Conservation (phyloP, 2,113 vertebrate species). For the Proteles cristata region DNA sequence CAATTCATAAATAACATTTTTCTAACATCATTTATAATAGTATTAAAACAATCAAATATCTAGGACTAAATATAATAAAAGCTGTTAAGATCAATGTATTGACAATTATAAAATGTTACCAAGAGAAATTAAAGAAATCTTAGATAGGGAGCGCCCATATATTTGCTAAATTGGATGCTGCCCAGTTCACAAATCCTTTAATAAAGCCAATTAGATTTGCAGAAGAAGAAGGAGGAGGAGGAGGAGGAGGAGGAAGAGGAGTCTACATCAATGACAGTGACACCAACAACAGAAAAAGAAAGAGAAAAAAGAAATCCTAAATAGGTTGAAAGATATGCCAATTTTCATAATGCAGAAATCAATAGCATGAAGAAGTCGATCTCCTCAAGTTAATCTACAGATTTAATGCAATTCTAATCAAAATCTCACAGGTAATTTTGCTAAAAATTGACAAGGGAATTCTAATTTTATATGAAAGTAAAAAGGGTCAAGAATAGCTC, state of each 20-base stretch:
- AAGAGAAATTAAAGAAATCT: constrained; percentile 14
- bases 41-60: not conserved
- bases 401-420: not conserved
- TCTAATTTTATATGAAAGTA: constrained; percentile 30
- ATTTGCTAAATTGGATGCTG: not conserved
- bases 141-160: not conserved
- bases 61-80: not conserved
- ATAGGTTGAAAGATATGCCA: not conserved
- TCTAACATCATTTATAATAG: not conserved
- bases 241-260: not conserved
- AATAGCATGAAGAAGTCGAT: not conserved
- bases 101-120: not conserved
- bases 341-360: not conserved
- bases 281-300: not conserved
- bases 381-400: not conserved
- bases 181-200: not conserved
- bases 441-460: not conserved
- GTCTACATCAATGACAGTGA: not conserved
- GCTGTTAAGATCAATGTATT: not conserved
- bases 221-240: not conserved
- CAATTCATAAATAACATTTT: not conserved
- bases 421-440: not conserved
- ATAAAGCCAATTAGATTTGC: not conserved
- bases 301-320: not conserved
- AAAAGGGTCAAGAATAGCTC: not conserved